Conservation (phyloP, 2,888 invertebrate species). For the Aricia artaxerxes region DNA sequence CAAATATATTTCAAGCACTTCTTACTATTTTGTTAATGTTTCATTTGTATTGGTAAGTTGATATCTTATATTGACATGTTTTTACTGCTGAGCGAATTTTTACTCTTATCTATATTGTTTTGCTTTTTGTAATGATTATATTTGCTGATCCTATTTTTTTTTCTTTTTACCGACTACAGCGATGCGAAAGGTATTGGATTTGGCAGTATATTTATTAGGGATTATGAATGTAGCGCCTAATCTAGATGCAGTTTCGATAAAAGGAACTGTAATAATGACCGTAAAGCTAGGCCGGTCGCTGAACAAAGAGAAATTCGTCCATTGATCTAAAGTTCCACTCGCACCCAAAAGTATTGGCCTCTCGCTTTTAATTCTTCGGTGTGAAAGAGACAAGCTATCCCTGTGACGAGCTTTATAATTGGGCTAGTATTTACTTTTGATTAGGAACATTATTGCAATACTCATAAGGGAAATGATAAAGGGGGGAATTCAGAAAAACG, state of each 20-base stretch:
- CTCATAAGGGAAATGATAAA: not conserved
- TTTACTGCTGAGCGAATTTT: not conserved
- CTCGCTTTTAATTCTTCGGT: not conserved
- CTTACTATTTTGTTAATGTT: constrained; percentile 17
- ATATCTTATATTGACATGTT: no score
- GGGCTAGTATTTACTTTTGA: not conserved
- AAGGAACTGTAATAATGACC: no score
- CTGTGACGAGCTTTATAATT: not conserved
- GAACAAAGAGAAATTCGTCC: not conserved
- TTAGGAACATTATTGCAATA: not conserved
- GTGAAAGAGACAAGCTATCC: not conserved
- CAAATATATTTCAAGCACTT: constrained; percentile 28
- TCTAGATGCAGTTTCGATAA: no score
- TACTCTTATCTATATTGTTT: not conserved
- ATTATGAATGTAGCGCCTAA: no score
- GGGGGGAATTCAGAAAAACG: not conserved
- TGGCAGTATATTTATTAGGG: not conserved
- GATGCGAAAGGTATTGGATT: not conserved
- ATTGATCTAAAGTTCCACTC: not conserved
- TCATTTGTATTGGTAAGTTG: not conserved
- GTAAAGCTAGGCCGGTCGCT: no score
- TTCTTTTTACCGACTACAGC: not conserved
- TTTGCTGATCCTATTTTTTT: not conserved
- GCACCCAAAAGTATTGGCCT: not conserved
- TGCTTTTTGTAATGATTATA: not conserved